Base-by-base conservation (phyloP, 2,888 invertebrate genomes). In the Unio delphinus region DNA sequence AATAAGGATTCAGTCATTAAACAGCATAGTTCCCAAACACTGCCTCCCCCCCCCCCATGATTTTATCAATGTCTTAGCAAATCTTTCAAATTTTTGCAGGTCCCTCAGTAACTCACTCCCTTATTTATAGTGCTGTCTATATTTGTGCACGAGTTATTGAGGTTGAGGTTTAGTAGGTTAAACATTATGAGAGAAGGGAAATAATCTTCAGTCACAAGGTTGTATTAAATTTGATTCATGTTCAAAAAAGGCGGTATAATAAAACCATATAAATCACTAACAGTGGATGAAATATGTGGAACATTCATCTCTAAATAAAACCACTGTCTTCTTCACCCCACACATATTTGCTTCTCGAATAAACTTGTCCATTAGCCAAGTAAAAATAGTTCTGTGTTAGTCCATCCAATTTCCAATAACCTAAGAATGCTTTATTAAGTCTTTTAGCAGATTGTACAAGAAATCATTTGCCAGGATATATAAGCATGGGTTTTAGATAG, bases 251-350 rank as follows among this genome's bases (percentile, higher is more conserved):
- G 18, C 64, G 67, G 45, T 70, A 70, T 15, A 67, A 20, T 34
- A 67, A 5, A 20, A 67, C 55, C n/a, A 26, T 58, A 55, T 28
- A 67, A 56, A 23, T 45, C 60, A 17, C 60, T 64, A 3, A 67
- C 66, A 20, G 45, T 59, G 3, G 63, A 26, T 58, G 68, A 64
- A 11, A 3, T 0, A 67, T 28, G 67, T 63, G 1, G 60, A 55
- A 26, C 66, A 56, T 6, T 67, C 70, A 59, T 70, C 70, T 4
- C 66, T 56, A 11, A 70, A 66, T 18, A 69, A 55, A 15, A 70
- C 64, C 1, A 67, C 64, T 7, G 58, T 55, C 4, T 59, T 45
- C 23, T 55, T 68, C 2, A 64, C 63, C 20, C 15, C 20, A 1
- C 20, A 30, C 5, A 63, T 63, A 23, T 55, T 34, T 11, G 63